Evolutionary conservation across 2,797 vertebrate species (phyloP).

Genomic region (Gobio occitaniae): DNA sequence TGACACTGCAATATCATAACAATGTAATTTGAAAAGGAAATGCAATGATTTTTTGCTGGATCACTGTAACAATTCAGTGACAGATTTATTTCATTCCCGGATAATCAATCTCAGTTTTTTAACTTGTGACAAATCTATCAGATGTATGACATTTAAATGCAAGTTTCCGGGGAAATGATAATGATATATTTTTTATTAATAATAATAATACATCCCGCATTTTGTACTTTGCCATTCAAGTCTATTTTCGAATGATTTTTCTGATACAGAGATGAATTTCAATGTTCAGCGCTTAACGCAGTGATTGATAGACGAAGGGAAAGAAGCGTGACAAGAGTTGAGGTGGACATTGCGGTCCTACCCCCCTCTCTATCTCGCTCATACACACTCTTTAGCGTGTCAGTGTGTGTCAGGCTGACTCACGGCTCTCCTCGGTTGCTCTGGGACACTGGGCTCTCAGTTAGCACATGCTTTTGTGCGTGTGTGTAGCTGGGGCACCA

Average conservation of each 20-base stretch:
- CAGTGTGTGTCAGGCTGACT: constrained; percentile 60
- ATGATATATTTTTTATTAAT: background rate
- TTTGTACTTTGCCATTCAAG: constrained; percentile 4
- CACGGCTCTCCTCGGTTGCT: constrained; percentile 51
- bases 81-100: constrained; percentile 72
- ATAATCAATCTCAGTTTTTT: constrained; percentile 77
- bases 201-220: background rate
- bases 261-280: background rate
- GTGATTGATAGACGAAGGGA: background rate
- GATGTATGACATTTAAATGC: constrained; percentile 70
- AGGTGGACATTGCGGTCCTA: constrained; percentile 42
- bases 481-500: constrained; percentile 50
- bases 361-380: constrained; percentile 40
- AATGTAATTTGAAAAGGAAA: constrained; percentile 73
- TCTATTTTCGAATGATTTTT: background rate
- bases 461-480: constrained; percentile 46
- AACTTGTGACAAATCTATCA: constrained; percentile 73
- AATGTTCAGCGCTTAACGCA: background rate
- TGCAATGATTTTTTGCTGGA: constrained; percentile 65
- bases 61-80: constrained; percentile 70
- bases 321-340: constrained; percentile 32
- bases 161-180: background rate
- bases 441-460: constrained; percentile 54
- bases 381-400: constrained; percentile 45
- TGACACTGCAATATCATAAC: constrained; percentile 74